Evolutionary conservation across 2,888 invertebrate genomes (phyloP), one percentile per base, ranked within the genome.

Genomic region (Holacanthella duospinosa): DNA sequence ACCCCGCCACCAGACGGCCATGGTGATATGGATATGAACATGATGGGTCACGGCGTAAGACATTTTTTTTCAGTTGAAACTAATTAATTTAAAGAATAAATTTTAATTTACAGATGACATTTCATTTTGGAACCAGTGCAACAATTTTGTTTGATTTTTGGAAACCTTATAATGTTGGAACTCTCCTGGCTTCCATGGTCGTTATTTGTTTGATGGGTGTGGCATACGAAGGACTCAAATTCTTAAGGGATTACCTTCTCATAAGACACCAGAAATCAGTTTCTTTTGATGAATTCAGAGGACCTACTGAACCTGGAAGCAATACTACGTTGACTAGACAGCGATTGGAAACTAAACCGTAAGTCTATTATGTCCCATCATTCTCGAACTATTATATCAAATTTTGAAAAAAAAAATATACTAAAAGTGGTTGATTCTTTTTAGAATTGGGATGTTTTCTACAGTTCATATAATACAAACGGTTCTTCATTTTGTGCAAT

Each of bases 201-300:
- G 89, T 88, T 56, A 89, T 97, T 74, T 90, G 95, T 76, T 80
- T 93, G 68, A 84, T 96, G 84, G 94, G 94, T 6, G 84, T 93
- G 60, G 80, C 94, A 27, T 97, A 97, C 78, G 97, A 97, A 81
- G 95, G 93, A 0, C 82, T 97, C 2, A 97, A 96, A 80, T 93
- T 91, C 79, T 86, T 84, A 72, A 85, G 86, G 67, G 89, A 89
- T 79, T 86, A 86, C 79, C 80, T 92, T 56, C 85, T 91, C 6
- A 21, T 16, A 21, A 21, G 48, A n/a, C 48, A 48, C 4, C 12
- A 21, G 48, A 48, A 9, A 21, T 4, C 36, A 12, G 36, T 36
- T 36, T 12, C n/a, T n/a, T n/a, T n/a, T n/a, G n/a, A n/a, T n/a
- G n/a, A n/a, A 36, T 12, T 36, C 36, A 36, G 16, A 36, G 36